Evolutionary conservation across 2,888 invertebrate genomes (phyloP), one percentile per base, ranked within the genome.

Genomic region (Lingula anatina): DNA sequence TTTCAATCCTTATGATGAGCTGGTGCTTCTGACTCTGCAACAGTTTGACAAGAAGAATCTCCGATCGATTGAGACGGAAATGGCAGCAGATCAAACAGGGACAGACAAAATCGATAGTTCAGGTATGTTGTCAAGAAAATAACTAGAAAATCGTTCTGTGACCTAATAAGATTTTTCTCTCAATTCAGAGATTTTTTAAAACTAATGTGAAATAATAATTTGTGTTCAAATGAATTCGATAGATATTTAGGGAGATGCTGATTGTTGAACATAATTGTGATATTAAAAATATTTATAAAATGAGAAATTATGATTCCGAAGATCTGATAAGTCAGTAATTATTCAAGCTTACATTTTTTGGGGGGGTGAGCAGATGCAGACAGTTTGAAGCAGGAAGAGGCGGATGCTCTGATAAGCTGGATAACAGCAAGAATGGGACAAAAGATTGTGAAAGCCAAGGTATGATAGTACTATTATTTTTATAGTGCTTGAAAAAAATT

Each of bases 1-100:
- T 69, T 95, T 90, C 67, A 96, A 97, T 71, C 87, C 90, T n/a
- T 94, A 95, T 65, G 97, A 99, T 75, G 97, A 97, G 77, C 80
- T 97, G 46, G 92, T 95, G 2, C 79, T 97, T 21, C 85, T 93
- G 83, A 93, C 95, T 66, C 78, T 96, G 49, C 85, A 86, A 54
- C 85, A 89, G 70, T 97, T 89, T 73, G 86, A 86, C 56, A 84
- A 85, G 42, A 82, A 82, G 82, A 85, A 70, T 37, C 80, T 99
- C 5, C 85, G 88, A 2, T 94, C 95, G 0, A 90, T 93, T 1
- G 97, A 97, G 77, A 94, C 91, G 70, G 94, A 94, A 77, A 88
- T 92, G 86, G 83, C 88, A 46, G 84, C 86, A 57, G 86, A 86
- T 65, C 82, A 61, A 56, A 68, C 66, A 46, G 64, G 64, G 31